These are phyloP conservation scores for Poeciliopsis turrubarensis DNA, from an alignment of 2,113 vertebrate genomes.

Conservation along the genomic window DNA sequence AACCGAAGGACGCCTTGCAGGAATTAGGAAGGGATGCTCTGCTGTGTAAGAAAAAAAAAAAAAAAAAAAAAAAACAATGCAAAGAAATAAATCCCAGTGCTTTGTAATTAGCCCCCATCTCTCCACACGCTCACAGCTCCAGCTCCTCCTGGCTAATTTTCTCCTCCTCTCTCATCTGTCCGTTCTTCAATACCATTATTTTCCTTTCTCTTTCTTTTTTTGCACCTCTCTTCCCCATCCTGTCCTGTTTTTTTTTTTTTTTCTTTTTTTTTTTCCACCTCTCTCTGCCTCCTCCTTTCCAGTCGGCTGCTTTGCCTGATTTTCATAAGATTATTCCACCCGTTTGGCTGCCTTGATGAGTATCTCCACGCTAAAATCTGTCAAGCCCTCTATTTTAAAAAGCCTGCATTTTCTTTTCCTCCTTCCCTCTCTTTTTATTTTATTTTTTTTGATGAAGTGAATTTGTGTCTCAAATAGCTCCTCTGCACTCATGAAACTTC, in stretches of 20 bases:
- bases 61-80: conserved; percentile 51
- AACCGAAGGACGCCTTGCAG: conserved; percentile 38
- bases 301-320: conserved; percentile 65
- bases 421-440: background rate
- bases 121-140: conserved; percentile 36
- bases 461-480: conserved; percentile 74
- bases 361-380: conserved; percentile 66
- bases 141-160: conserved; percentile 52
- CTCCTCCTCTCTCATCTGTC: conserved; percentile 16
- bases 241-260: conserved; percentile 8
- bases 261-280: conserved; percentile 19
- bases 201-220: conserved; percentile 27
- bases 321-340: conserved; percentile 74
- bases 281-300: conserved; percentile 48
- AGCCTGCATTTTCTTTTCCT: conserved; percentile 26
- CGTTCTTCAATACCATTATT: conserved; percentile 26
- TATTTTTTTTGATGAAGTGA: conserved; percentile 40
- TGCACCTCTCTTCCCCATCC: conserved; percentile 10
- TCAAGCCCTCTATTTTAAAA: conserved; percentile 63
- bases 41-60: conserved; percentile 45
- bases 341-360: conserved; percentile 68
- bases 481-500: conserved; percentile 67
- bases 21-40: conserved; percentile 52
- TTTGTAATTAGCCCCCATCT: conserved; percentile 71
- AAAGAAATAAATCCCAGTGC: conserved; percentile 66